Evolutionary conservation across 2,113 vertebrate species (phyloP), one percentile per base, ranked within the genome.

Genomic region (Equus quagga): DNA sequence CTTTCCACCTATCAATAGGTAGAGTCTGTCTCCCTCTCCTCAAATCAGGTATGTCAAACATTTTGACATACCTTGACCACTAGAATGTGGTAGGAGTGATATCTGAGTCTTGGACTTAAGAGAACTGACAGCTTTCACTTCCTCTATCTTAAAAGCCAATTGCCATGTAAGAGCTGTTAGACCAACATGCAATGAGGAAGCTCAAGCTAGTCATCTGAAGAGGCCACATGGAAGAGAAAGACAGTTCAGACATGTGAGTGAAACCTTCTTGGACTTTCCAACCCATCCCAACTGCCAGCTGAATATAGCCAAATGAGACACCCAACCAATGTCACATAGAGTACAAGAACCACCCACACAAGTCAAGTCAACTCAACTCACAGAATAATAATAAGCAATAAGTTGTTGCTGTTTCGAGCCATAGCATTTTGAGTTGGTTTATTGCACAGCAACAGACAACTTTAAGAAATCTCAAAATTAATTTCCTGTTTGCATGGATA

Each of bases 401-500:
- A 15, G 51, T 14, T 6, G 17, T 28, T 80, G 10, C 62, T 72
- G 17, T 51, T 95, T 84, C 89, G 69, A 94, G 46, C n/a, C 44
- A 44, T 44, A n/a, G 21, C 8, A 60, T 80, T 97, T 95, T 44
- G 36, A 46, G 51, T 69, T 60, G 44, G 83, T 69, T 95, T 93
- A 94, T 51, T 72, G 44, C 26, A 64, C 7, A 82, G 17, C 7
- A 62, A 83, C 8, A 54, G 70, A 88, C 49, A 88, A 92, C 64
- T 73, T 4, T 44, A 78, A 88, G 62, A 83, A 75, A 73, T 33
- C 64, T 9, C 33, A 80, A 89, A 84, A 97, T 92, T 97, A 95
- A 97, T 95, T 97, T 97, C 95, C 95, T 97, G 92, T 90, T 54
- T 80, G 58, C 94, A 46, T 72, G 36, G 51, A 2, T 95, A 62